phyloP scores from a whole-genome alignment of 2,888 invertebrate species.

The Drosophila pegasa region DNA sequence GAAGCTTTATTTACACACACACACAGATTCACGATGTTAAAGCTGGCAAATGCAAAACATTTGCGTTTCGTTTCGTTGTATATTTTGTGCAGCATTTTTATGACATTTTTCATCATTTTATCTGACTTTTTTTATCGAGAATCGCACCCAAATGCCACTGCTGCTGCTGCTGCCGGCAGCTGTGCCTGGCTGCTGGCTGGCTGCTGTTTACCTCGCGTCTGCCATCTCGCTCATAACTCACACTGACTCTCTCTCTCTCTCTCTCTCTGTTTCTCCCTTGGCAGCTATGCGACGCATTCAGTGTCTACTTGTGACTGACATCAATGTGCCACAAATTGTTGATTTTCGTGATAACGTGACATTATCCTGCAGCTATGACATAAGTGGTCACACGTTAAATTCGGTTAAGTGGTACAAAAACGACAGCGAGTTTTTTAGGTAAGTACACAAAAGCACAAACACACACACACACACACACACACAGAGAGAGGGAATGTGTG shows the following conservation, averaged over 20 bases:
- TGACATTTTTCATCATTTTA: conserved; percentile 73
- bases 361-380: conserved; percentile 85
- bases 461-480: neutral
- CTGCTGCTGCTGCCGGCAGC: conserved; percentile 11
- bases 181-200: conserved; percentile 19
- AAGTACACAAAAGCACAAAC: conserved; percentile 55
- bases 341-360: conserved; percentile 85
- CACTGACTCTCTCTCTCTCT: neutral
- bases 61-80: conserved; percentile 28
- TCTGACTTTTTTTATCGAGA: conserved; percentile 60
- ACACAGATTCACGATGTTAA: conserved; percentile 33
- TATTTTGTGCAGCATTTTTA: conserved; percentile 48
- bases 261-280: conserved; percentile 22
- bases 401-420: conserved; percentile 86
- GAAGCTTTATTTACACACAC: conserved; percentile 20
- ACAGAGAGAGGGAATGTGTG: neutral
- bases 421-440: conserved; percentile 86
- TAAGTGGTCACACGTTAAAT: conserved; percentile 85
- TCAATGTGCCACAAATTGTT: conserved; percentile 85
- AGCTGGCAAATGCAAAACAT: conserved; percentile 55
- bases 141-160: conserved; percentile 5
- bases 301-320: conserved; percentile 83
- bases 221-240: conserved; percentile 10
- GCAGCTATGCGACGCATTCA: conserved; percentile 71
- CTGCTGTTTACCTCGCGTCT: conserved; percentile 4